Evolutionary conservation across 2,113 vertebrate species (phyloP).

Genomic region (Bubo scandiacus): DNA sequence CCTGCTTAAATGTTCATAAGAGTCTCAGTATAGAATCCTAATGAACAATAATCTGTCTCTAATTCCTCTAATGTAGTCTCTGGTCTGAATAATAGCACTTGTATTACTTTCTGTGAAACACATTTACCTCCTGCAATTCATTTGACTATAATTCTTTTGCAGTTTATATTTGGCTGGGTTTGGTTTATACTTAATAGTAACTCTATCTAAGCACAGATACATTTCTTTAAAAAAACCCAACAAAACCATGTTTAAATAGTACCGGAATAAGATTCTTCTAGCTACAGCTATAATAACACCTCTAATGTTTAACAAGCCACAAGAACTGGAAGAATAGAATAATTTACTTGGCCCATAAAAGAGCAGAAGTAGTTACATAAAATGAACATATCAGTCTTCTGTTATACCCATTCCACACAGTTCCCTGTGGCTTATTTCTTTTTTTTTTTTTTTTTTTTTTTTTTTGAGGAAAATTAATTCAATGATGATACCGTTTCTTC

Average conservation of each 20-base stretch:
- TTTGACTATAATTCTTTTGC: constrained; percentile 13
- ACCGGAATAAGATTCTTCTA: constrained; percentile 1
- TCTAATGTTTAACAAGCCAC: constrained; percentile 40
- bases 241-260: constrained; percentile 1
- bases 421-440: constrained; percentile 51
- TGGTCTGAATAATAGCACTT: constrained; percentile 15
- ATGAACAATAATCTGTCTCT: constrained; percentile 43
- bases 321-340: constrained; percentile 36
- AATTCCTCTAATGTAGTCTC: constrained; percentile 44
- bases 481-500: constrained; percentile 39
- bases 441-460: not conserved
- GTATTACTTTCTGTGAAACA: not conserved
- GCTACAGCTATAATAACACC: constrained; percentile 27
- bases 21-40: constrained; percentile 31
- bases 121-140: constrained; percentile 32
- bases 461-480: constrained; percentile 59
- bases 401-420: constrained; percentile 46
- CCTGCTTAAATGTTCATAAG: not conserved
- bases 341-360: constrained; percentile 59
- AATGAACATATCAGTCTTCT: constrained; percentile 39
- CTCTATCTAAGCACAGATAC: not conserved
- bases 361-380: constrained; percentile 56
- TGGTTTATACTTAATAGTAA: not conserved
- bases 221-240: not conserved
- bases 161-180: constrained; percentile 25